Evolutionary conservation across 1,140 invertebrate genomes (phyloP), one percentile per base, ranked within the genome.

Genomic region (Laodelphax striatellus): DNA sequence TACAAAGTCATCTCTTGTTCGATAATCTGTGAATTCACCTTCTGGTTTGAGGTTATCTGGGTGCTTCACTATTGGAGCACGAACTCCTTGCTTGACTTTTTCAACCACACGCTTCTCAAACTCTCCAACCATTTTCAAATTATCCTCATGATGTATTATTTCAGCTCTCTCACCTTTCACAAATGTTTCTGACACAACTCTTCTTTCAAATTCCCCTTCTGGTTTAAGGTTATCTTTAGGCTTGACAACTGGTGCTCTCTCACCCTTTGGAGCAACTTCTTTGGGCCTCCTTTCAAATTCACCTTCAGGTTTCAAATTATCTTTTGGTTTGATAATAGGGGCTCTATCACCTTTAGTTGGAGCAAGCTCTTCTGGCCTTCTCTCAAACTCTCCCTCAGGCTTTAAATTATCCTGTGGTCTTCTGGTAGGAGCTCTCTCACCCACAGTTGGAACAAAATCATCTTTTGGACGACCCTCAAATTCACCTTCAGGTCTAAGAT

Each of bases 81-180:
- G n/a, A 66, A 69, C 69, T 38, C 58, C 62, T 8, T 52, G 57
- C 10, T 63, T 42, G 5, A 64, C 54, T 52, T 64, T 61, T 52
- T 58, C 61, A 62, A 69, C 67, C 24, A 57, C 65, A 42, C 66
- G 67, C 44, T 61, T 63, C 55, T 79, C 75, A 66, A 84, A 82
- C 8, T 81, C 75, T n/a, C 83, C 84, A 71, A 81, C 81, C 62
- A 78, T 75, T 63, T 71, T 75, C 14, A 83, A 71, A 68, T 86
- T 85, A 70, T 87, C 83, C 62, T 78, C 77, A 41, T 75, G 79
- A 58, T 78, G 76, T 34, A 80, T 74, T 17, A 84, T 76, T 62
- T 82, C 79, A 1, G 76, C 75, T 62, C 81, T 71, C 62, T 85
- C 82, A 11, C 77, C 81, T 21, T 34, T 67, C 17, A 58, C 68